A percentile compares a stretch with the other conserved stretches of the same genome.
phyloP scores from a whole-genome alignment of 2,888 invertebrate genomes.

The Phengaris alcon region DNA sequence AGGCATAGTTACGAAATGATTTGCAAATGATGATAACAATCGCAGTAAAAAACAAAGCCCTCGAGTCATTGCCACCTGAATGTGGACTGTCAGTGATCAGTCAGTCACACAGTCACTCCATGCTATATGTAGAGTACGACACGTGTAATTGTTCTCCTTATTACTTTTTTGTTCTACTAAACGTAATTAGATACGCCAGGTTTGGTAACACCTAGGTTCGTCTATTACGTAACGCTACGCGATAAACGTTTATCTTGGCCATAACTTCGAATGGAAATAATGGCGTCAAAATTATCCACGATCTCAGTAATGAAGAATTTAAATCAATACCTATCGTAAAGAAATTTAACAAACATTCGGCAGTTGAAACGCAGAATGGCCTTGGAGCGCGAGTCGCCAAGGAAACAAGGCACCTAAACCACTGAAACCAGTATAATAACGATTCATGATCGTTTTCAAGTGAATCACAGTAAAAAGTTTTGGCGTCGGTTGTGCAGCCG shows the following conservation, averaged over 20 bases:
- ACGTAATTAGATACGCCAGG: not conserved
- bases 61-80: not conserved
- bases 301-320: not conserved
- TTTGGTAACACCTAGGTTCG: slow-evolving; percentile 1
- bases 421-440: slow-evolving; percentile 38
- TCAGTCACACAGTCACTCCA: not conserved
- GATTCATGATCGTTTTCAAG: slow-evolving; percentile 38
- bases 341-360: not conserved
- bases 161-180: slow-evolving; percentile 5
- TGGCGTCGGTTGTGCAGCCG: slow-evolving; percentile 58
- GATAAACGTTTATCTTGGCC: not conserved
- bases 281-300: slow-evolving; percentile 7
- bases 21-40: slow-evolving; percentile 4
- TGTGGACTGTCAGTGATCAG: not conserved
- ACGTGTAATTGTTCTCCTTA: not conserved
- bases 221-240: not conserved
- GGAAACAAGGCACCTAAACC: slow-evolving; percentile 33
- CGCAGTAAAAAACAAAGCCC: not conserved
- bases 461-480: slow-evolving; percentile 40
- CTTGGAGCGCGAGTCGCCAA: slow-evolving; percentile 28
- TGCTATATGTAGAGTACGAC: not conserved
- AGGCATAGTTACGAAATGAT: not conserved
- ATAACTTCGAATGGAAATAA: not conserved
- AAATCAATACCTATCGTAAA: slow-evolving; percentile 20
- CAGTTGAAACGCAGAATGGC: slow-evolving; percentile 19